Conservation (phyloP, 2,797 vertebrate genomes). For the Zalophus californianus region DNA sequence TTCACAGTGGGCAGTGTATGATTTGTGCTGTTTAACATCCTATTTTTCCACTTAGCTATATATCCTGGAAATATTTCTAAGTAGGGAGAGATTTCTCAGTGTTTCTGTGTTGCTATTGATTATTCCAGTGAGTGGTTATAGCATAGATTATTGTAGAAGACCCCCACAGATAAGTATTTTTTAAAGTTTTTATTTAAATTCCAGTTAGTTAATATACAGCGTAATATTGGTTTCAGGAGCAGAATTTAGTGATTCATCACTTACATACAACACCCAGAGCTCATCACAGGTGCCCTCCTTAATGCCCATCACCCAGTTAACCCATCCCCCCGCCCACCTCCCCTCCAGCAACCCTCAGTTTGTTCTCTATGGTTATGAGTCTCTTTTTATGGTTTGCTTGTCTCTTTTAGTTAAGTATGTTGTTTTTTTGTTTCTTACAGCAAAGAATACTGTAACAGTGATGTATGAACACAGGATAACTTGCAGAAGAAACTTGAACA, state of each 20-base stretch:
- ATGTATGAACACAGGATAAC: background rate
- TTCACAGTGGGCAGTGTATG: background rate
- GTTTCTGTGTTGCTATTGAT: background rate
- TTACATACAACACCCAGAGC: background rate
- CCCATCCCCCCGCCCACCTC: background rate
- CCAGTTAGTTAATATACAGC: background rate
- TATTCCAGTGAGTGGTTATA: background rate
- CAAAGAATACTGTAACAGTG: background rate
- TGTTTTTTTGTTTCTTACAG: background rate
- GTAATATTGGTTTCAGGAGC: background rate
- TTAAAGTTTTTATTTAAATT: background rate
- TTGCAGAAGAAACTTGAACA: background rate
- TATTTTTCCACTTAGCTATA: background rate
- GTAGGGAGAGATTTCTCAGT: background rate
- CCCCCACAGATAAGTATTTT: background rate
- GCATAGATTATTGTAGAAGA: background rate
- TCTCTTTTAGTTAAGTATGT: background rate
- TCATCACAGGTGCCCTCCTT: background rate
- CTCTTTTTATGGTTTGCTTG: background rate
- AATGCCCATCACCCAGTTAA: background rate
- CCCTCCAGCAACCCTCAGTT: background rate
- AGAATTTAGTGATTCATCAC: background rate
- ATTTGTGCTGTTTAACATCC: background rate
- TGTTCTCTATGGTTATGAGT: background rate
- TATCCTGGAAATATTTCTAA: background rate